phyloP scores from a whole-genome alignment of 2,888 invertebrate species.

The Zootermopsis nevadensis region DNA sequence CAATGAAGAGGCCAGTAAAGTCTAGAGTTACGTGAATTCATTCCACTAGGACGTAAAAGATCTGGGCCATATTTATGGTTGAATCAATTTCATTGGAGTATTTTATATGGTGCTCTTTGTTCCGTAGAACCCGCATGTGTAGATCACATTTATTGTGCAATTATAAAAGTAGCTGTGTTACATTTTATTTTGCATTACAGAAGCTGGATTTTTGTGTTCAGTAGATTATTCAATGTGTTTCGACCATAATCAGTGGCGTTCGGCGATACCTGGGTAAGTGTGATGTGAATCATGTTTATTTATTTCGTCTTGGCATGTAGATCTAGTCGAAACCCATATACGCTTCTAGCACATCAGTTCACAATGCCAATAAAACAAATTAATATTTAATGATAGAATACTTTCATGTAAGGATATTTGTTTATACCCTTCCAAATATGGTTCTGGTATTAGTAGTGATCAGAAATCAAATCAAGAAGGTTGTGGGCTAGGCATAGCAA shows the following conservation, averaged over 20 bases:
- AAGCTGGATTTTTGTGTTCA: constrained; percentile 31
- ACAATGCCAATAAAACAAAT: too few species aligned
- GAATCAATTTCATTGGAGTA: background rate
- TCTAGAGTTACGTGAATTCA: background rate
- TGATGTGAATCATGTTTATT: background rate
- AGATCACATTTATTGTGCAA: background rate
- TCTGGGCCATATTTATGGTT: background rate
- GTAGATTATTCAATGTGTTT: constrained; percentile 75
- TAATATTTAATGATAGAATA: too few species aligned
- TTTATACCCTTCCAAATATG: too few species aligned
- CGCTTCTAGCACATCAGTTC: too few species aligned
- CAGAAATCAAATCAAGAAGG: too few species aligned
- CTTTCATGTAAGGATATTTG: too few species aligned
- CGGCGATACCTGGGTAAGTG: constrained; percentile 91
- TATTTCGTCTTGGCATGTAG: too few species aligned
- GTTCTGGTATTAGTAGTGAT: too few species aligned
- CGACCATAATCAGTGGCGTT: constrained; percentile 96
- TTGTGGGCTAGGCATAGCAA: too few species aligned
- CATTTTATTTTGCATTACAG: constrained; percentile 4
- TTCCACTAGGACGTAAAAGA: background rate
- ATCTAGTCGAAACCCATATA: too few species aligned
- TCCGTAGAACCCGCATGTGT: background rate
- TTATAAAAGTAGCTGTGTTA: constrained; percentile 46
- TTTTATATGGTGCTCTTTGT: background rate
- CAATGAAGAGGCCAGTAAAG: background rate